A percentile compares a stretch with the other conserved stretches of the same genome.
These are phyloP conservation scores for Corticium candelabrum DNA, from an alignment of 37 sponge, comb jelly and placozoan species.

Conservation along the genomic window DNA sequence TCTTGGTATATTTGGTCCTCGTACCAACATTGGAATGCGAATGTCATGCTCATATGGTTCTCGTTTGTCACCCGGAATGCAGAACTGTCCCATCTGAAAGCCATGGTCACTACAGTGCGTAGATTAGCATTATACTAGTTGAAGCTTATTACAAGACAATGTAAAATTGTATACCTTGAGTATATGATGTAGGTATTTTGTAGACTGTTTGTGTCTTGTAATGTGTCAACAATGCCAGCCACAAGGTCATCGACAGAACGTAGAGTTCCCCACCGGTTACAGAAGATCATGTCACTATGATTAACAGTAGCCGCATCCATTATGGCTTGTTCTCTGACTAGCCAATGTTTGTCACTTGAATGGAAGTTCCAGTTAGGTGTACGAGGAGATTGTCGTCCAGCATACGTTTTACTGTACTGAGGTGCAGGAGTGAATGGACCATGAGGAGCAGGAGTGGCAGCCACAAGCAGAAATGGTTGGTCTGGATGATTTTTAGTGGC, in stretches of 20 bases:
- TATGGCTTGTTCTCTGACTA: slow-evolving; percentile 33
- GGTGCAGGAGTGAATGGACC: slow-evolving; percentile 74
- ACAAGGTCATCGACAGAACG: slow-evolving; percentile 74
- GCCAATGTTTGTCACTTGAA: slow-evolving; percentile 50
- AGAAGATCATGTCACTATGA: slow-evolving; percentile 41
- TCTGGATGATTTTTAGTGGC: slow-evolving; percentile 6
- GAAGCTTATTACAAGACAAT: neutral
- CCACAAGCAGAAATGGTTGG: slow-evolving; percentile 48
- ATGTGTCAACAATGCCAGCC: slow-evolving; percentile 17
- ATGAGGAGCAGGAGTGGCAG: slow-evolving; percentile 70
- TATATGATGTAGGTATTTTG: slow-evolving; percentile 52
- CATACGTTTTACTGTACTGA: slow-evolving; percentile 35
- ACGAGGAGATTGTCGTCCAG: slow-evolving; percentile 37
- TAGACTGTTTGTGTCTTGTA: slow-evolving; percentile 19
- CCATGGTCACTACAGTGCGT: slow-evolving; percentile 67
- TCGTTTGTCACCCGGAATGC: slow-evolving; percentile 59
- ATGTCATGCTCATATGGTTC: slow-evolving; percentile 78
- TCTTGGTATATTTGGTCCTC: slow-evolving; percentile 41
- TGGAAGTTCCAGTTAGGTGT: slow-evolving; percentile 65
- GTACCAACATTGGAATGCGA: slow-evolving; percentile 42
- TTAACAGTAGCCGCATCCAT: slow-evolving; percentile 11
- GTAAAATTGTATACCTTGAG: slow-evolving; percentile 2
- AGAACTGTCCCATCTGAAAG: slow-evolving; percentile 69
- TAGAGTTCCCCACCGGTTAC: slow-evolving; percentile 53
- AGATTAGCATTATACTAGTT: neutral